Conservation (phyloP, 1,140 invertebrate species). For the Ceratitis capitata region DNA sequence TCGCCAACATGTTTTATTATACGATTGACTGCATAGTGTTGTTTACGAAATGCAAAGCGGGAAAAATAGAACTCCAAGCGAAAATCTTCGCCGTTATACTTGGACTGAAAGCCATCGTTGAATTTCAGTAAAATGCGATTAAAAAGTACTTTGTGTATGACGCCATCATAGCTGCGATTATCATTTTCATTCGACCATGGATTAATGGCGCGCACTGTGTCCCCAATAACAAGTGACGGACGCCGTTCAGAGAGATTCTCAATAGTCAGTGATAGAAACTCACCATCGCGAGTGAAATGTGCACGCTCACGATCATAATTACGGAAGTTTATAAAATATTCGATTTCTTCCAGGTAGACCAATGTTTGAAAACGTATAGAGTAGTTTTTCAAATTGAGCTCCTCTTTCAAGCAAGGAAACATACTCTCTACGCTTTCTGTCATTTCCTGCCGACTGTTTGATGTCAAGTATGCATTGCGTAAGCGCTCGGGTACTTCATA, state of each 20-base stretch:
- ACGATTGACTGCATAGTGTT: slow-evolving; percentile 74
- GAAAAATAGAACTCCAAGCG: slow-evolving; percentile 72
- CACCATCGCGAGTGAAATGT: slow-evolving; percentile 71
- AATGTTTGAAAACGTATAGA: slow-evolving; percentile 75
- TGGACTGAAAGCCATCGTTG: slow-evolving; percentile 74
- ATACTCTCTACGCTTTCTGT: slow-evolving; percentile 58
- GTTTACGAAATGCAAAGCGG: slow-evolving; percentile 69
- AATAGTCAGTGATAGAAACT: slow-evolving; percentile 80
- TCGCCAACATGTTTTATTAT: slow-evolving; percentile 67
- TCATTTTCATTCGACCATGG: slow-evolving; percentile 56
- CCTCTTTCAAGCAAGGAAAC: slow-evolving; percentile 66
- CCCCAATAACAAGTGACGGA: slow-evolving; percentile 84
- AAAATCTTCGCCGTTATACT: slow-evolving; percentile 75
- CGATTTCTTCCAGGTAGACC: slow-evolving; percentile 83
- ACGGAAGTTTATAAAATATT: slow-evolving; percentile 72
- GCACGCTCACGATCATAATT: slow-evolving; percentile 76
- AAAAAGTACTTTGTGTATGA: slow-evolving; percentile 77
- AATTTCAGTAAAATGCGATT: slow-evolving; percentile 80
- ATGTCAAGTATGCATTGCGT: slow-evolving; percentile 66
- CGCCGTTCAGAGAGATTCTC: slow-evolving; percentile 83
- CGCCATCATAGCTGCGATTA: slow-evolving; percentile 74
- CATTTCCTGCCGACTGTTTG: slow-evolving; percentile 61
- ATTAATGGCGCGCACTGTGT: slow-evolving; percentile 74
- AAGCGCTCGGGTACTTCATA: slow-evolving; percentile 72
- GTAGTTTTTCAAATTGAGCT: slow-evolving; percentile 70